phyloP scores from a whole-genome alignment of 2,113 vertebrate genomes.

The Paramormyrops kingsleyae region DNA sequence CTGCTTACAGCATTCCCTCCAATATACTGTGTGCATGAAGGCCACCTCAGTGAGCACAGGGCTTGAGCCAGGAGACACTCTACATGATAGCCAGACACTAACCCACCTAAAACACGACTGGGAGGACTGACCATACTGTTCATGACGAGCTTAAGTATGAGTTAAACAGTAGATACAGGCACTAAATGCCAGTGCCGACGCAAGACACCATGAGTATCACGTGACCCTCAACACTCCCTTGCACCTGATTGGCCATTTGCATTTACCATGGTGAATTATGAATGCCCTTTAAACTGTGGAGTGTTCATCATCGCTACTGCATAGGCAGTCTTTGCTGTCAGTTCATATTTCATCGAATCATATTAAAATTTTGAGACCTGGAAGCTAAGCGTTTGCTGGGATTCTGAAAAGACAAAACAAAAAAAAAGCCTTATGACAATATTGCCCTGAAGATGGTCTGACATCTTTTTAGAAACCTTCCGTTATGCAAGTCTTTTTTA shows the following conservation, averaged over 20 bases:
- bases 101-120: background rate
- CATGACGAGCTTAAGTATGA: background rate
- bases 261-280: conserved; percentile 37
- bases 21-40: background rate
- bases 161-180: background rate
- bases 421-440: background rate
- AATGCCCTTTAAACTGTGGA: conserved; percentile 45
- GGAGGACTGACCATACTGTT: background rate
- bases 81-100: background rate
- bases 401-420: background rate
- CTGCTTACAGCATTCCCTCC: background rate
- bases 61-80: background rate
- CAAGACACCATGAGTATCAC: background rate
- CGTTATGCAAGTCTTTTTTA: background rate
- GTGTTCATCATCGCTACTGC: conserved; percentile 38
- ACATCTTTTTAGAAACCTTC: background rate
- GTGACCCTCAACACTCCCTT: background rate
- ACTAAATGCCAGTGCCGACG: background rate
- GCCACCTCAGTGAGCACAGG: background rate
- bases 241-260: background rate
- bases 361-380: background rate
- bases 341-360: background rate
- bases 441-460: background rate
- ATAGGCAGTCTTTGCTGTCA: conserved; percentile 26
- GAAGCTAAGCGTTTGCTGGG: background rate